Conservation (phyloP, 1,140 invertebrate species). For the Pseudobourletiella spinata region DNA sequence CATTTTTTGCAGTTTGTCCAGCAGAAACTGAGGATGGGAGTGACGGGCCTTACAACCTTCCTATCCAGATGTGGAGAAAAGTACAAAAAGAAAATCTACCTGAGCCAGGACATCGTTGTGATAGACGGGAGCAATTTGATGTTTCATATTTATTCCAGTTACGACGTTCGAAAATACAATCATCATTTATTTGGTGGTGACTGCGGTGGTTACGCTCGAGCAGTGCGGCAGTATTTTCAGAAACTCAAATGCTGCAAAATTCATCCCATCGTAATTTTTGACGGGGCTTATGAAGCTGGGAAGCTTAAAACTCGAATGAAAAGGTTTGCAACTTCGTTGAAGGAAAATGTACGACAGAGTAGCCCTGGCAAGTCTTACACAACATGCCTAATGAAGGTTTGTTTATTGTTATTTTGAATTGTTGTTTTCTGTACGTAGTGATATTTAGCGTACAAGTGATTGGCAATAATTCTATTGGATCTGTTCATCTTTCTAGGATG, state of each 20-base stretch:
- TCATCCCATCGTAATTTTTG: constrained; percentile 45
- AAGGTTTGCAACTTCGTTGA: constrained; percentile 38
- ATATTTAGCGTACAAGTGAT: too few relatives aligned
- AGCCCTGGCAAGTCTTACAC: constrained; percentile 13
- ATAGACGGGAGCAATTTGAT: constrained; percentile 46
- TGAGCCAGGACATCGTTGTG: constrained; percentile 34
- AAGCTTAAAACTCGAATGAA: constrained; percentile 37
- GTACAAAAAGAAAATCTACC: constrained; percentile 1
- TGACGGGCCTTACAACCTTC: constrained; percentile 9
- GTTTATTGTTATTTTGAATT: not conserved
- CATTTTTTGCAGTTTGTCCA: too few relatives aligned
- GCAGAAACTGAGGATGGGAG: too few relatives aligned
- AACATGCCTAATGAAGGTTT: constrained; percentile 9
- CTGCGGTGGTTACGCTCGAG: constrained; percentile 41
- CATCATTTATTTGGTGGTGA: constrained; percentile 45
- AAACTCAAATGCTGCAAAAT: constrained; percentile 43
- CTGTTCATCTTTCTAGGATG: constrained; percentile 37
- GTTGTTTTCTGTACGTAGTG: not conserved
- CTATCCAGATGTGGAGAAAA: constrained; percentile 4
- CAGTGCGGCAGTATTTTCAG: constrained; percentile 41
- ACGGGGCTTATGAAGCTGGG: constrained; percentile 42
- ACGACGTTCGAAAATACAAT: constrained; percentile 8
- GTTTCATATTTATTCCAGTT: constrained; percentile 41
- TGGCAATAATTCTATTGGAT: too few relatives aligned
- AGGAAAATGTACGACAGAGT: constrained; percentile 6